Conservation (phyloP, 2,888 invertebrate species). For the Trachelus troglodyta region DNA sequence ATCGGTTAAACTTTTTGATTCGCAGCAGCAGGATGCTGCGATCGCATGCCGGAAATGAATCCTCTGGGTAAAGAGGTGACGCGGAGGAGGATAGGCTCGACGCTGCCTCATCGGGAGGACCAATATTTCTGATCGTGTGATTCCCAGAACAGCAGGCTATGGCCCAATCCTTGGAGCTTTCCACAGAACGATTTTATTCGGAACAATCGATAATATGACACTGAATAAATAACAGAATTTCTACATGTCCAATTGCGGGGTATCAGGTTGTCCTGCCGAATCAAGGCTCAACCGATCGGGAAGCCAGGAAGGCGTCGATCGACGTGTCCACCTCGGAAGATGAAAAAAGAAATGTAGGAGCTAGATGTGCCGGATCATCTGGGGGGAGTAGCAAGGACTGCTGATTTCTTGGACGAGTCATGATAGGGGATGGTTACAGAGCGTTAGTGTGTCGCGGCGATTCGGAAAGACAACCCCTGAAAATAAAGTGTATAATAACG, state of each 20-base stretch:
- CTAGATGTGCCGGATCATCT: not conserved
- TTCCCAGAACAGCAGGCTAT: conserved; percentile 55
- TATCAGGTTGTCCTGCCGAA: conserved; percentile 53
- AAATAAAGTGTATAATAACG: conserved; percentile 59
- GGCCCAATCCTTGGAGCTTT: conserved; percentile 59
- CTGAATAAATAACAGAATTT: conserved; percentile 64
- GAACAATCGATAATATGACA: conserved; percentile 37
- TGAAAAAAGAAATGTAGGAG: not conserved
- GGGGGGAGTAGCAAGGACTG: not conserved
- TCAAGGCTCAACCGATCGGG: conserved; percentile 14
- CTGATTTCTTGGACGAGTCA: not conserved
- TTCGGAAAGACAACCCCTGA: conserved; percentile 52
- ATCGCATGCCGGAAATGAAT: not conserved
- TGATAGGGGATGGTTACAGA: not conserved
- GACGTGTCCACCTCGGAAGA: not conserved
- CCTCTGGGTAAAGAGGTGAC: too few relatives aligned
- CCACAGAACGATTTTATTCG: conserved; percentile 60
- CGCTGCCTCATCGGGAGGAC: not conserved
- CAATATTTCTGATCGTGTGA: not conserved
- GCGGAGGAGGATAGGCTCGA: too few relatives aligned
- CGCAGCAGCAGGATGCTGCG: not conserved
- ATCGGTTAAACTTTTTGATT: too few relatives aligned
- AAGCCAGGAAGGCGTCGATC: not conserved
- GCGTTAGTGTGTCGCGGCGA: conserved; percentile 3
- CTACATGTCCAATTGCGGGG: conserved; percentile 58